Conservation (phyloP, 2,113 vertebrate genomes). For the Machaerirhynchus nigripectus region DNA sequence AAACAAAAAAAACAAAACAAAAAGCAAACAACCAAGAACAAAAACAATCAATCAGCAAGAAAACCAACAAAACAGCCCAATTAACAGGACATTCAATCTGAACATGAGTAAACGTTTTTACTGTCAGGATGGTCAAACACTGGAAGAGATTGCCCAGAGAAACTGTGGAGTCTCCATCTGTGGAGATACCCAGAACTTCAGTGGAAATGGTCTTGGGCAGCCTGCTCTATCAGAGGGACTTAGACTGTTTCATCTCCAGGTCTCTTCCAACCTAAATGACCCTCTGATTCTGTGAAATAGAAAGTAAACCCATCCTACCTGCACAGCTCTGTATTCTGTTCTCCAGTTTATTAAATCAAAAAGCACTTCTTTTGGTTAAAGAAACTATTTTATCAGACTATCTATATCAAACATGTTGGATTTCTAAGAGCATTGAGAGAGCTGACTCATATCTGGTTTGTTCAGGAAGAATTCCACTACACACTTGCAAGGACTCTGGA, state of each 20-base stretch:
- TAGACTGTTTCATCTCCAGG: background rate
- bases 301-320: background rate
- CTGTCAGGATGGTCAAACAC: background rate
- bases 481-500: background rate
- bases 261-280: background rate
- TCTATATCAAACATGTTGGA: background rate
- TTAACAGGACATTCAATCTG: fast-evolving
- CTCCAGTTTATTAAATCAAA: background rate
- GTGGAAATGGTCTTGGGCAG: background rate
- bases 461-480: background rate
- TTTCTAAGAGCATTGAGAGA: background rate
- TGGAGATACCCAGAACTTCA: background rate
- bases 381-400: background rate
- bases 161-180: background rate
- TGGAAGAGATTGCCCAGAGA: background rate
- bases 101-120: background rate
- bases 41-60: background rate
- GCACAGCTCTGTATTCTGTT: background rate
- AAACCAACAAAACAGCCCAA: background rate
- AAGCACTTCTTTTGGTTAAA: background rate
- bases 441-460: background rate
- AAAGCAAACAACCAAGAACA: background rate
- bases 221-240: background rate
- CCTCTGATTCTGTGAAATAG: background rate
- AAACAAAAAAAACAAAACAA: background rate